Evolutionary conservation across 2,888 invertebrate genomes (phyloP), one percentile per base, ranked within the genome.

Genomic region (Agrochola macilenta): DNA sequence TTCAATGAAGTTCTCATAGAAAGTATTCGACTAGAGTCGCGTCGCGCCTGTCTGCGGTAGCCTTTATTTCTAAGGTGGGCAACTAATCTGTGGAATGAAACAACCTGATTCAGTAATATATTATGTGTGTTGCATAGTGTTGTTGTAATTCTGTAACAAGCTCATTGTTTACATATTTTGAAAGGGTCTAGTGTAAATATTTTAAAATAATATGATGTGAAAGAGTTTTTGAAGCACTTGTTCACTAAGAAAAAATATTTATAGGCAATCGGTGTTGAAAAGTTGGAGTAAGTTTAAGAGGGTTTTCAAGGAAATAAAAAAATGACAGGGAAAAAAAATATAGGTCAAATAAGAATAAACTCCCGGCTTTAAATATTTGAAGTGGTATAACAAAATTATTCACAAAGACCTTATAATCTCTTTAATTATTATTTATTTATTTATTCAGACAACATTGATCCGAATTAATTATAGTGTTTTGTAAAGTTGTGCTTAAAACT

Each of bases 101-200:
- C 39, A 0, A 39, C 1, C 39, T 39, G 9, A 43, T 43, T 43
- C 43, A 43, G 2, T 43, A 43, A 43, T 12, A 43, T 12, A 43
- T 12, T 11, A 43, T 43, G 43, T 43, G 12, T 43, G 11, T 11
- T 43, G 43, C 43, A 63, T 30, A 5, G 49, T 52, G 39, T 30
- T 61, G 52, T 14, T 68, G 8, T 52, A 43, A 79, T 72, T 12
- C 26, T 46, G 20, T 17, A 30, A 70, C 39, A 54, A n/a, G 14
- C 26, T n/a, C 54, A 49, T 49, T 79, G 52, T 81, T 82, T 79
- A 75, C 14, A 9, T 35, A 46, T 57, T 74, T 39, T 70, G 61
- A 76, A 76, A 70, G 66, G 82, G 54, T 58, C 26, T 17, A 12
- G 14, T 58, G 23, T 69, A 60, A 79, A 79, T 68, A 60, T 81